Percentiles rank a stretch among this genome's conserved stretches.
phyloP scores from a whole-genome alignment of 1,140 invertebrate genomes.

The Trachelipus rathkii region DNA sequence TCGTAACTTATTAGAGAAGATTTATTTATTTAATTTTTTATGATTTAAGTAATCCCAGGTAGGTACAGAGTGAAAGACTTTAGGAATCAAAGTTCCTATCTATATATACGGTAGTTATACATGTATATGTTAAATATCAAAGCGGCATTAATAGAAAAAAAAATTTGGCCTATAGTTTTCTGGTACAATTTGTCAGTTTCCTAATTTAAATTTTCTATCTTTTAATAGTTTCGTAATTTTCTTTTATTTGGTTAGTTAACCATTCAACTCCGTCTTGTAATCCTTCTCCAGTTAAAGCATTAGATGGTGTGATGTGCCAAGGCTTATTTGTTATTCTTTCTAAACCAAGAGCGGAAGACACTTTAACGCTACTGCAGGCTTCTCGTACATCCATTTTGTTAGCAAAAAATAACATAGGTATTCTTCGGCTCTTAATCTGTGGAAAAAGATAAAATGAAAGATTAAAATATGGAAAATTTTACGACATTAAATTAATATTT shows the following conservation, averaged over 20 bases:
- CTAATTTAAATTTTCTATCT: neutral
- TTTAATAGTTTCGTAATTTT: constrained; percentile 36
- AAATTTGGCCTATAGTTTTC: too few species aligned
- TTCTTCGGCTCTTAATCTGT: constrained; percentile 60
- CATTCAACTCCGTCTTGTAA: constrained; percentile 90
- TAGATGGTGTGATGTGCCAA: constrained; percentile 91
- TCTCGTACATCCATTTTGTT: constrained; percentile 94
- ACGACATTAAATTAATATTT: too few species aligned
- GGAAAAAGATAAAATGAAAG: neutral
- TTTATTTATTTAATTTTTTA: too few species aligned
- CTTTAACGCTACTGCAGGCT: constrained; percentile 81
- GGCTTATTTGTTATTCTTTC: constrained; percentile 81
- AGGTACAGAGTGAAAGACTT: too few species aligned
- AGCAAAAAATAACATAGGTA: constrained; percentile 91
- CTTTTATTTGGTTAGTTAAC: constrained; percentile 77
- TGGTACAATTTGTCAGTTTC: too few species aligned
- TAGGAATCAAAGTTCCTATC: too few species aligned
- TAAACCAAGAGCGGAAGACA: constrained; percentile 66
- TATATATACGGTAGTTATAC: too few species aligned
- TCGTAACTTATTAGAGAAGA: too few species aligned
- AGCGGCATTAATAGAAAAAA: too few species aligned
- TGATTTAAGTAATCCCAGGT: too few species aligned
- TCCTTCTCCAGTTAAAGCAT: constrained; percentile 88
- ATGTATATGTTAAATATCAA: too few species aligned
- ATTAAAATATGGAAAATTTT: too few species aligned